Evolutionary conservation across 1,140 invertebrate species (phyloP), one percentile per base, ranked within the genome.

Genomic region (Zophobas atratus): DNA sequence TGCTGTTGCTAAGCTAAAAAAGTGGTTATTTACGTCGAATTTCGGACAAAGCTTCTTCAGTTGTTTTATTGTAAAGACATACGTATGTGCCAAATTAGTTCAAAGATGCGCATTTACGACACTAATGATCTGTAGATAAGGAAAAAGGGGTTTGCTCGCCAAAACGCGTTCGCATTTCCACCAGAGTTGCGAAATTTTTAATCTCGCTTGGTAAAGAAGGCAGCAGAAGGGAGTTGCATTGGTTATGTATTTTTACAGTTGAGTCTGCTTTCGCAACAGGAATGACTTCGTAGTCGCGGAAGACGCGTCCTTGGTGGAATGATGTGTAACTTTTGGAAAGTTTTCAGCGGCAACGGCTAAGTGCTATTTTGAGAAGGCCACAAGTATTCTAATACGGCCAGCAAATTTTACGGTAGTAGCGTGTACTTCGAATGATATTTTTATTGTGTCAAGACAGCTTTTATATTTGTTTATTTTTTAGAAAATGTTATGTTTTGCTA

Each of bases 31-130:
- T 53, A 53, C 20, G 56, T 73, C 56, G 51, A 51, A 49, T 34
- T 36, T 20, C 6, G 38, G 49, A 73, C 71, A 73, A 73, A 73
- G 56, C 49, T 55, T 55, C 71, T 70, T 41, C 2, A 43, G 20
- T 73, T 73, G 51, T 73, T 73, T 46, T 73, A 56, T 77, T 77
- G 49, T 53, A 77, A 80, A 74, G 70, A 77, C 55, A n/a, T 70
- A 77, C 73, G 75, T 72, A 57, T 78, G 75, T 81, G 80, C 80
- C 80, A 81, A 79, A 79, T 76, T 70, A 79, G 74, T 77, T 81
- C 75, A 79, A 81, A 81, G 77, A 77, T 81, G 77, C 79, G 70
- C 79, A 77, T 75, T 79, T 81, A 48, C 78, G 75, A 77, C 80
- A 79, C 73, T 80, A 76, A 76, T 70, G 76, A 80, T 75, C 56